Evolutionary conservation across 2,113 vertebrate species (phyloP).

Genomic region (Isichthys henryi): DNA sequence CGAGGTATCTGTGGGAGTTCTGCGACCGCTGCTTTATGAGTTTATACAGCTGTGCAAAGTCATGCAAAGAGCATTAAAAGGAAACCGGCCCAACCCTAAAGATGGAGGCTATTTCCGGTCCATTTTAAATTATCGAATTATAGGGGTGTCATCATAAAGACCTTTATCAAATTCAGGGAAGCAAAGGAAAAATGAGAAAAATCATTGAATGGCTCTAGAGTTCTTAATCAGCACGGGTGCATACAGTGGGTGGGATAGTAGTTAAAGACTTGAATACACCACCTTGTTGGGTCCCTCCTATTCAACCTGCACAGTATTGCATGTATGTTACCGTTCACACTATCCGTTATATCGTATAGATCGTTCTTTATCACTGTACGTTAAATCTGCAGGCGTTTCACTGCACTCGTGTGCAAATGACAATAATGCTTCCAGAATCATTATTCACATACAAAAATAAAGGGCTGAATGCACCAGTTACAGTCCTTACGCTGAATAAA

Average conservation of each 20-base stretch:
- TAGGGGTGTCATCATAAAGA: neutral
- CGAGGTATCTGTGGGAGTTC: neutral
- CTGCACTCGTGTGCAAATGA: neutral
- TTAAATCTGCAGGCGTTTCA: neutral
- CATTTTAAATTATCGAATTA: neutral
- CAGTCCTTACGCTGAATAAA: neutral
- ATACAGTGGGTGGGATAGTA: neutral
- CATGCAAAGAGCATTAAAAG: neutral
- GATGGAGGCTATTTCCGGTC: neutral
- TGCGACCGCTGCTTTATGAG: neutral
- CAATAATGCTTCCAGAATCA: no score
- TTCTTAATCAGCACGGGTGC: neutral
- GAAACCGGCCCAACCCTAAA: neutral
- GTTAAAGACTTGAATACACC: neutral
- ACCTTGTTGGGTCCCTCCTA: neutral
- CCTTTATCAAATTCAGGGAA: neutral
- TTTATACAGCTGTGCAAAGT: neutral
- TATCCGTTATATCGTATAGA: neutral
- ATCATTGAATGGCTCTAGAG: neutral
- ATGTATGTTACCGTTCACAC: neutral
- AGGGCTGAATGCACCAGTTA: neutral
- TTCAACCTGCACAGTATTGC: neutral
- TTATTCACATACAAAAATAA: neutral
- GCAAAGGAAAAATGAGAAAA: neutral
- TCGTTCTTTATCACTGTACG: neutral